Evolutionary conservation across 2,888 invertebrate genomes (phyloP).

Genomic region (Maniola hyperantus): DNA sequence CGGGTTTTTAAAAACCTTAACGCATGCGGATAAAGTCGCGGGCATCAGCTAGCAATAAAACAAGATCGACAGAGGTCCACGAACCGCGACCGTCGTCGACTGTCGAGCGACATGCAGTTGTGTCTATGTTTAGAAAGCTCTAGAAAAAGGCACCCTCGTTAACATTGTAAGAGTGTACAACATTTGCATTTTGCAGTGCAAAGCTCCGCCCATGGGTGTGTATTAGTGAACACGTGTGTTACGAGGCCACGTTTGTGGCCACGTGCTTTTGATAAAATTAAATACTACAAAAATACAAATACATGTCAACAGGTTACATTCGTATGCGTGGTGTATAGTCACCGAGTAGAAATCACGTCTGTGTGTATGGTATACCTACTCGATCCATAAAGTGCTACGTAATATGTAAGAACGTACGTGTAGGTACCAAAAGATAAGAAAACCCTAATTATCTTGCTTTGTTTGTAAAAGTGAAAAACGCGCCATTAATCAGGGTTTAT

Average conservation of each 20-base stretch:
- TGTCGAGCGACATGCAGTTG: background rate
- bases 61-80: background rate
- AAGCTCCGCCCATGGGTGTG: constrained; percentile 14
- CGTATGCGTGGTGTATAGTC: background rate
- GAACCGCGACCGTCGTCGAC: background rate
- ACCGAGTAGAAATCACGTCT: too few relatives aligned
- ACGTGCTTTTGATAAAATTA: background rate
- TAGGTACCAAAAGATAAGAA: too few relatives aligned
- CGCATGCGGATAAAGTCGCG: too few relatives aligned
- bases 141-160: background rate
- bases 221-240: constrained; percentile 3
- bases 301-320: background rate
- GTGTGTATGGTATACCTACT: too few relatives aligned
- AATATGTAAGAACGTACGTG: background rate
- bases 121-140: constrained; percentile 13
- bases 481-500: too few relatives aligned
- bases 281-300: background rate
- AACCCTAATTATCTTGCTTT: too few relatives aligned
- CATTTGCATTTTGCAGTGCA: background rate
- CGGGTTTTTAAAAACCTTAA: too few relatives aligned
- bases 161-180: constrained; percentile 1
- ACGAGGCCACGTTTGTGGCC: background rate
- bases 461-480: too few relatives aligned
- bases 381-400: too few relatives aligned
- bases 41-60: too few relatives aligned